Base-by-base conservation (phyloP, 2,113 vertebrate species). In the Seriola rivoliana region DNA sequence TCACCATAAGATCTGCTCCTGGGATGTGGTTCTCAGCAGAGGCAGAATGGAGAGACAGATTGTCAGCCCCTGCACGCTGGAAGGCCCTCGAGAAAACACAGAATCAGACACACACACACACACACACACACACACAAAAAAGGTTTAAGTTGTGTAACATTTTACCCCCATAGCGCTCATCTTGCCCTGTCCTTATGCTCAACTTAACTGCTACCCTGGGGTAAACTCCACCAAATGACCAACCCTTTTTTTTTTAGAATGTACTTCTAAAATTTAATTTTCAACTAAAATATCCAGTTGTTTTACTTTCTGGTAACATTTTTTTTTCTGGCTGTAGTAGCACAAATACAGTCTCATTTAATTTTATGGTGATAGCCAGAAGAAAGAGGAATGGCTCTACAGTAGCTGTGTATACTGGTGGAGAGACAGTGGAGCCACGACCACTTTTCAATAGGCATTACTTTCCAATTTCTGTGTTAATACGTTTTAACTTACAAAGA, bases 11-110 rank as follows among this genome's bases (percentile, higher is more conserved):
- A 85, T 59, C 65, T 72, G 11, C 34, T 66, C 34, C 79, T 57
- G 9, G 63, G 59, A 68, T 71, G 57, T 44, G 59, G 48, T 52
- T 72, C 69, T 75, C 72, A 64, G 76, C 40, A 74, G 73, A 62
- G n/a, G 44, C 75, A 77, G 76, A 74, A 85, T 59, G 68, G 68
- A 81, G 40, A 81, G 73, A 83, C 85, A 90, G 86, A 83, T 70
- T 89, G 89, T 83, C 40, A 59, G 29, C 21, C 50, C 21, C 44
- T 36, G 52, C 25, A 42, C 75, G 54, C 40, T 62, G 29, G 5
- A 80, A 64, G 40, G 63, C 70, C 81, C 82, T 17, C 0, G 62
- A 88, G 82, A 81, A 75, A 85, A 48, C 59, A 73, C 67, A 60
- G 67, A 82, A 50, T 50, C 44, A 40, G 44, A 55, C 59, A 60